Evolutionary conservation across 2,797 vertebrate species (phyloP).

Genomic region (Rhyacichthys aspro): DNA sequence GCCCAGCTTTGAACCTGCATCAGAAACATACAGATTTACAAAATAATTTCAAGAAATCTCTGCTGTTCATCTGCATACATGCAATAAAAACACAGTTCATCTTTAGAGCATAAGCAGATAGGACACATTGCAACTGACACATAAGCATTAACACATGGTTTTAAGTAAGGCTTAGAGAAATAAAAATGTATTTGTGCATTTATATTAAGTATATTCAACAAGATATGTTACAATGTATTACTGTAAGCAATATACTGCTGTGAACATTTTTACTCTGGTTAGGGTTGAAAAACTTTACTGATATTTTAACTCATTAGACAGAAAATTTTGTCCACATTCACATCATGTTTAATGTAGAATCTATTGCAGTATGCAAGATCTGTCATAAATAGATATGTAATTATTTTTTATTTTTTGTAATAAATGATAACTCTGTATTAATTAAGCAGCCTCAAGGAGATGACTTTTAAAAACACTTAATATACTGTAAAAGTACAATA

Average conservation of each 20-base stretch:
- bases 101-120: slow-evolving; percentile 10
- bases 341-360: not conserved
- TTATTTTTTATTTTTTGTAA: too few species aligned
- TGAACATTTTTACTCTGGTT: too few species aligned
- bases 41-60: not conserved
- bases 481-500: not conserved
- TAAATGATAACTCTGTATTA: too few species aligned
- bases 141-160: slow-evolving; percentile 51
- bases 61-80: not conserved
- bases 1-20: slow-evolving; percentile 93
- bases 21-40: not conserved
- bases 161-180: slow-evolving; percentile 39
- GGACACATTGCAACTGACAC: slow-evolving; percentile 33
- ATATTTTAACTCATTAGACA: not conserved
- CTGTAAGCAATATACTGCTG: not conserved
- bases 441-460: too few species aligned
- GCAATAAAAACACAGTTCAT: slow-evolving; percentile 10
- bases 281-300: not conserved
- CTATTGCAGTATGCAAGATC: too few species aligned
- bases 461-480: not conserved
- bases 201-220: too few species aligned
- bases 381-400: too few species aligned
- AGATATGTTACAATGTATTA: too few species aligned
- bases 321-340: not conserved
- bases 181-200: too few species aligned